Percentiles rank a stretch among this genome's conserved stretches.
Evolutionary conservation across 2,888 invertebrate genomes (phyloP).

Genomic region (Mythimna albipuncta): DNA sequence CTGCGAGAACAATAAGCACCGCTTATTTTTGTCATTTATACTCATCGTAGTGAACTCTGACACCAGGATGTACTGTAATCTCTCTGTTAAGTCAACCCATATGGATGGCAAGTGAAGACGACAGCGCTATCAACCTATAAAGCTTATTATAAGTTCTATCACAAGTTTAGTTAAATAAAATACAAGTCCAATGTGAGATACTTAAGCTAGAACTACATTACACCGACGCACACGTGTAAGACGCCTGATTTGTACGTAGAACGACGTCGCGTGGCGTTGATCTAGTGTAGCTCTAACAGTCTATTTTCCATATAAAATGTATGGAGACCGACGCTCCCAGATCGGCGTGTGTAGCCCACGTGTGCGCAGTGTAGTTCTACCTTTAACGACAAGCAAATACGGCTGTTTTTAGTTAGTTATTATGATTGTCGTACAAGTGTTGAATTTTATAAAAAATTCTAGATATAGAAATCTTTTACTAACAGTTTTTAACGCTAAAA

Average conservation of each 20-base stretch:
- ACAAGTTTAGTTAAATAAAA: too few species aligned
- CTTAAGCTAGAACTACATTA: too few species aligned
- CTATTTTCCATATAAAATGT: too few species aligned
- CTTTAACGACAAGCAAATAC: too few species aligned
- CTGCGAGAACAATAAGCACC: not conserved
- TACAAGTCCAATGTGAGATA: too few species aligned
- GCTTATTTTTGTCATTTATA: constrained; percentile 44
- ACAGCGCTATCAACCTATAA: not conserved
- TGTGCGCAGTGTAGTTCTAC: too few species aligned
- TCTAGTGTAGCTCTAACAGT: too few species aligned
- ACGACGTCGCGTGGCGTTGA: too few species aligned
- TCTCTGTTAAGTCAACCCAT: constrained; percentile 24
- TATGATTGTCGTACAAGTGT: not conserved
- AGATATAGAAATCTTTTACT: not conserved
- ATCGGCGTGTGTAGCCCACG: too few species aligned
- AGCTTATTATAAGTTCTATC: not conserved
- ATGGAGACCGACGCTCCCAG: too few species aligned
- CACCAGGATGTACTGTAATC: not conserved
- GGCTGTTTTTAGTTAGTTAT: not conserved
- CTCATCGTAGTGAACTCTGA: constrained; percentile 10
- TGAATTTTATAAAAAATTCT: not conserved
- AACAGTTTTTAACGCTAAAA: not conserved
- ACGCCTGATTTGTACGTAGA: too few species aligned
- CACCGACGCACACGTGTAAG: too few species aligned
- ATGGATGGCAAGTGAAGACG: not conserved